Evolutionary conservation across 2,888 invertebrate genomes (phyloP).

Genomic region (Orthosia incerta): DNA sequence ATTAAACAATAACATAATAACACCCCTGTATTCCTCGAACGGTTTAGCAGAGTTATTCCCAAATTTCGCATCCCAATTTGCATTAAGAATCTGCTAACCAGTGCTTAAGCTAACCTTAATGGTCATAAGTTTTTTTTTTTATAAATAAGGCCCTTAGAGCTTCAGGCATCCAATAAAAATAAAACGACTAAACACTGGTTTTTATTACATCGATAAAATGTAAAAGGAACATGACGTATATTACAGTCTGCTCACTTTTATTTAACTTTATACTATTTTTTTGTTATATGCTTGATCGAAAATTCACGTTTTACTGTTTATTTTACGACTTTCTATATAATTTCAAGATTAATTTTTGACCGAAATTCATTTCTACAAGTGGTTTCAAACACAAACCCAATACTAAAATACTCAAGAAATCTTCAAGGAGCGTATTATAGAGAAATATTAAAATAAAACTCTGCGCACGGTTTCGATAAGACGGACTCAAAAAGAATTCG

Average conservation of each 20-base stretch:
- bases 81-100: too few relatives aligned
- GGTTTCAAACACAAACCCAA: constrained; percentile 3
- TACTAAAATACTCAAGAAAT: background rate
- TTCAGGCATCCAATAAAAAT: constrained; percentile 22
- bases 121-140: too few relatives aligned
- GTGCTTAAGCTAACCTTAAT: too few relatives aligned
- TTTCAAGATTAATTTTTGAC: constrained; percentile 10
- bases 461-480: constrained; percentile 6
- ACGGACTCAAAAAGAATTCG: constrained; percentile 15
- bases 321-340: constrained; percentile 32
- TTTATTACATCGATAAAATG: constrained; percentile 3
- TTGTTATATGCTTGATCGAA: constrained; percentile 9
- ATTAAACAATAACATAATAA: too few relatives aligned
- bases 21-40: too few relatives aligned
- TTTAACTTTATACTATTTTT: constrained; percentile 1
- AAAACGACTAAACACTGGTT: background rate
- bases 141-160: too few relatives aligned
- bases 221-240: background rate
- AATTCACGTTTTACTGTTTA: constrained; percentile 29
- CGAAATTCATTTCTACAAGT: background rate
- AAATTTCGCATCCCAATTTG: too few relatives aligned
- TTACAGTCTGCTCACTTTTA: background rate
- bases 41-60: too few relatives aligned
- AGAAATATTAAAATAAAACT: constrained; percentile 9
- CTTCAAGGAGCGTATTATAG: background rate